These are phyloP conservation scores for Craterocephalus amniculus DNA, from an alignment of 2,797 vertebrate species.

Conservation along the genomic window DNA sequence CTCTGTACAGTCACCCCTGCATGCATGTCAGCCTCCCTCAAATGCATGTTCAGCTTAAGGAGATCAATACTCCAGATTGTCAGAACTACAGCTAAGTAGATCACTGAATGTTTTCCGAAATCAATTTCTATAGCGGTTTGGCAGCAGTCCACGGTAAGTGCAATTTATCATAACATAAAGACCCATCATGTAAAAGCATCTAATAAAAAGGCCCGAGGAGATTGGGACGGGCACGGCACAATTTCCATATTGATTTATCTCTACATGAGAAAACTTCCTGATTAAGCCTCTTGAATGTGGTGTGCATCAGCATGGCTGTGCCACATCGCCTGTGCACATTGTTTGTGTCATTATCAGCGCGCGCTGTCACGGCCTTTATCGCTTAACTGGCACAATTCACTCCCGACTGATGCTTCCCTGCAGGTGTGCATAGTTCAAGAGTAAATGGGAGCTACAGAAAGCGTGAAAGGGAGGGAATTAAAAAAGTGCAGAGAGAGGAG, in stretches of 20 bases:
- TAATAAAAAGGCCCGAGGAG: constrained; percentile 71
- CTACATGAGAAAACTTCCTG: constrained; percentile 72
- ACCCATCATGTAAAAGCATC: constrained; percentile 69
- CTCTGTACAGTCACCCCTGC: constrained; percentile 21
- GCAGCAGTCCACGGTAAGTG: constrained; percentile 67
- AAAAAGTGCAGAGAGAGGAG: constrained; percentile 48
- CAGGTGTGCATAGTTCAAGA: constrained; percentile 52
- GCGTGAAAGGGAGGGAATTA: constrained; percentile 28
- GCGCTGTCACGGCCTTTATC: constrained; percentile 58
- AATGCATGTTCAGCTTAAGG: constrained; percentile 63
- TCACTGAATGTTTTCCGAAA: constrained; percentile 80
- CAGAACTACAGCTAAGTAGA: constrained; percentile 78
- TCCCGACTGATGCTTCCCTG: constrained; percentile 48
- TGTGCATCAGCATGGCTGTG: constrained; percentile 5
- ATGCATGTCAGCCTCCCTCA: constrained; percentile 12
- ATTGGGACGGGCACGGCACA: constrained; percentile 62
- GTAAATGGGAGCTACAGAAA: constrained; percentile 50
- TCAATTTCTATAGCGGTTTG: constrained; percentile 81
- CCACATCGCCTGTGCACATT: constrained; percentile 39
- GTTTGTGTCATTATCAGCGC: constrained; percentile 65
- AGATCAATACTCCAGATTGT: constrained; percentile 80
- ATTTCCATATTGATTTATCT: constrained; percentile 78
- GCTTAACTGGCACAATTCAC: constrained; percentile 41
- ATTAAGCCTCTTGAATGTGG: constrained; percentile 53
- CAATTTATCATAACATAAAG: constrained; percentile 79